These are phyloP conservation scores for Monoplex corrugatus DNA, from an alignment of 2,888 invertebrate species.

Conservation along the genomic window DNA sequence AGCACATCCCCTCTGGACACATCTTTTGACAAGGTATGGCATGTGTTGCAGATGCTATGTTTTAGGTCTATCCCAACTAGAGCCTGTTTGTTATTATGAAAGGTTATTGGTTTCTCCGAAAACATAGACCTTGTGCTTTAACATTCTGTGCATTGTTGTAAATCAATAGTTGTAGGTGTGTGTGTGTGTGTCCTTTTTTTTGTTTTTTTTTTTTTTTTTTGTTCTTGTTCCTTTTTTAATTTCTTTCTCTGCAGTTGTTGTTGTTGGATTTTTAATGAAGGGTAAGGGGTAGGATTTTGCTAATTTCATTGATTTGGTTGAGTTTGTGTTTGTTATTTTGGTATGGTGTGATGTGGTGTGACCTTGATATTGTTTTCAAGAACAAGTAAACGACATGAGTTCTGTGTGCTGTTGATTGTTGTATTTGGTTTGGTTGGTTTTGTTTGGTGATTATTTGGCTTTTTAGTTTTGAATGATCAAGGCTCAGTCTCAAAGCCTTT, in stretches of 20 bases:
- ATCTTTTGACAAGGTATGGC: conserved; percentile 76
- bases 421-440: neutral
- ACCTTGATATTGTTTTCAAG: conserved; percentile 9
- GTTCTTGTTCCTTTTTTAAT: neutral
- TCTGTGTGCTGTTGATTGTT: neutral
- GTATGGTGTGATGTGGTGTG: conserved; percentile 14
- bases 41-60: too few relatives aligned
- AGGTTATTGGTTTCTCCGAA: too few relatives aligned
- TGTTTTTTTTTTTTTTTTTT: neutral
- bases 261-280: neutral
- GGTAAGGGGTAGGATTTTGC: neutral
- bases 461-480: neutral
- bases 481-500: neutral
- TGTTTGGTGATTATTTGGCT: conserved; percentile 8
- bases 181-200: neutral
- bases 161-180: neutral
- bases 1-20: conserved; percentile 75
- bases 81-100: too few relatives aligned
- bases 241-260: neutral
- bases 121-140: neutral
- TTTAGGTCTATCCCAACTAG: too few relatives aligned
- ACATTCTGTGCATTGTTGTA: neutral
- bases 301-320: neutral
- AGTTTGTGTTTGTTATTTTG: neutral
- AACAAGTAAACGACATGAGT: neutral